These are phyloP conservation scores for Mesoclemmys tuberculata DNA, from an alignment of 2,113 vertebrate species.

Conservation along the genomic window DNA sequence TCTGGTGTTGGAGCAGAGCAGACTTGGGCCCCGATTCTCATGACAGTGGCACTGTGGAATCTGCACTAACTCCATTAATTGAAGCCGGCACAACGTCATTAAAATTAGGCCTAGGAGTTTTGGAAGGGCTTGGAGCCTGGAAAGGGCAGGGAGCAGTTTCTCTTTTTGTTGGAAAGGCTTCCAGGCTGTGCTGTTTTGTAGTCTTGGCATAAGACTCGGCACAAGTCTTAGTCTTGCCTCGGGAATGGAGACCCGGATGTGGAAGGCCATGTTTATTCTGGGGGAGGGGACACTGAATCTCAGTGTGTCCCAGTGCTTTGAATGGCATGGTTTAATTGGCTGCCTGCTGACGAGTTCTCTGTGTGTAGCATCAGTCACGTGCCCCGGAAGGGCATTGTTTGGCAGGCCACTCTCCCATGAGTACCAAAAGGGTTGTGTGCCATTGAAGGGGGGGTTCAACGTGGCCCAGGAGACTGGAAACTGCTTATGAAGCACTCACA, in stretches of 20 bases:
- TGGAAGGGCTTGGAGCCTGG: accelerated
- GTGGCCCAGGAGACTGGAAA: not conserved
- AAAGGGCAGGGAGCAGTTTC: accelerated
- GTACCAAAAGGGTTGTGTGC: not conserved
- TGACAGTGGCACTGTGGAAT: not conserved
- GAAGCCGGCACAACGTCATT: not conserved
- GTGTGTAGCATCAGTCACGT: not conserved
- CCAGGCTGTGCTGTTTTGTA: not conserved
- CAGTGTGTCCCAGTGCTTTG: not conserved
- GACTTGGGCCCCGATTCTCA: not conserved
- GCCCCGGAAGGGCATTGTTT: accelerated
- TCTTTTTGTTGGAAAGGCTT: accelerated
- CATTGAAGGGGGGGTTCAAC: not conserved
- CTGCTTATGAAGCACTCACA: not conserved
- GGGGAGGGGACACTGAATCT: not conserved
- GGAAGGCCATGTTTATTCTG: not conserved
- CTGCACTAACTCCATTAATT: not conserved
- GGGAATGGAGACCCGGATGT: not conserved
- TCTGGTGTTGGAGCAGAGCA: not conserved
- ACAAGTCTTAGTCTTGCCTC: not conserved
- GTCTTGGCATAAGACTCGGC: not conserved
- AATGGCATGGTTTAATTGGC: not conserved
- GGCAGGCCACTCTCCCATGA: not conserved
- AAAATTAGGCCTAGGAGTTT: not conserved
- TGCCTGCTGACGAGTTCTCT: not conserved